These are phyloP conservation scores for Galerucella nymphaeae DNA, from an alignment of 2,888 invertebrate genomes.

Conservation along the genomic window DNA sequence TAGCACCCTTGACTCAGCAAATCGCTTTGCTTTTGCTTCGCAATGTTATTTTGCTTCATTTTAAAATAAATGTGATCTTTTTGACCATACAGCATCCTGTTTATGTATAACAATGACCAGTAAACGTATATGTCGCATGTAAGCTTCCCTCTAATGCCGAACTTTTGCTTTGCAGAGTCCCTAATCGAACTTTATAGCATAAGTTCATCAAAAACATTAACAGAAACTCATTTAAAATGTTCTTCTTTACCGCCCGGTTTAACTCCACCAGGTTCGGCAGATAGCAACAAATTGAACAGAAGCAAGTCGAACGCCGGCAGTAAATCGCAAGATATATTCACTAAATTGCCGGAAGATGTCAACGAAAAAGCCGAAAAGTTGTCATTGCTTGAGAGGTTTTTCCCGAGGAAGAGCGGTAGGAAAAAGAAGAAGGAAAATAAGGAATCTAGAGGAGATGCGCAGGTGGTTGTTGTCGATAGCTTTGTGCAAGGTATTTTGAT, in stretches of 20 bases:
- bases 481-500: slow-evolving; percentile 32
- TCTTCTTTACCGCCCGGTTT: slow-evolving; percentile 74
- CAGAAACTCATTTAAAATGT: slow-evolving; percentile 71
- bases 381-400: slow-evolving; percentile 74
- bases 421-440: slow-evolving; percentile 70
- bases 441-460: slow-evolving; percentile 56
- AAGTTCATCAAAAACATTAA: slow-evolving; percentile 48
- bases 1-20: neutral
- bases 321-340: slow-evolving; percentile 59
- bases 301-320: slow-evolving; percentile 64
- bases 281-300: slow-evolving; percentile 68
- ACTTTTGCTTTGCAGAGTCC: slow-evolving; percentile 60
- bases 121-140: slow-evolving; percentile 13
- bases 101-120: neutral
- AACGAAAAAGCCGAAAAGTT: slow-evolving; percentile 66
- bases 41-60: neutral
- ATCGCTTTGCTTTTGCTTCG: slow-evolving; percentile 18
- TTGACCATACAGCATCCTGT: neutral
- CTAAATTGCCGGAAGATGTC: slow-evolving; percentile 48
- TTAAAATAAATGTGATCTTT: neutral
- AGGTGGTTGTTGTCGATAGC: slow-evolving; percentile 53
- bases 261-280: slow-evolving; percentile 65
- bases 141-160: slow-evolving; percentile 17
- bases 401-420: slow-evolving; percentile 77
- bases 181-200: slow-evolving; percentile 62